Evolutionary conservation across 1,140 invertebrate genomes (phyloP).

Genomic region (Drosophila leontia): DNA sequence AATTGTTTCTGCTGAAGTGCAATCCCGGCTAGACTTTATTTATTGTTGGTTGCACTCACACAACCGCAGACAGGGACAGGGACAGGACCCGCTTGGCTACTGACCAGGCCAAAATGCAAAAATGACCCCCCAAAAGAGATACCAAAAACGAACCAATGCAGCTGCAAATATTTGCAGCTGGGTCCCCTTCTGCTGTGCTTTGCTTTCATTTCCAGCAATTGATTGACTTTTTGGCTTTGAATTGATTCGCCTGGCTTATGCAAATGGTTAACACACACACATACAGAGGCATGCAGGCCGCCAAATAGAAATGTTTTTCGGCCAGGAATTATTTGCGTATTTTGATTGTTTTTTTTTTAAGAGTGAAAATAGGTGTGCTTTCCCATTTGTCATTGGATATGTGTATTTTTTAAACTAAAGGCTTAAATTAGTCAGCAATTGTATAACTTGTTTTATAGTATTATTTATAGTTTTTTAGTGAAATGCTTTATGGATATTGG

Average conservation of each 20-base stretch:
- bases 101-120: conserved; percentile 33
- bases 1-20: conserved; percentile 72
- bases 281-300: not conserved
- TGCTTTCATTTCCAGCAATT: conserved; percentile 62
- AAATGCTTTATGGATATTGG: not conserved
- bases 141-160: conserved; percentile 16
- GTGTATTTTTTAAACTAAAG: conserved; percentile 6
- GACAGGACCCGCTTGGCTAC: conserved; percentile 14
- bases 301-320: conserved; percentile 41
- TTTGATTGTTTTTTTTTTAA: conserved; percentile 19
- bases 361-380: conserved; percentile 1
- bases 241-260: conserved; percentile 64
- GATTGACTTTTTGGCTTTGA: conserved; percentile 77
- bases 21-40: conserved; percentile 74
- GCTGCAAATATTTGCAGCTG: conserved; percentile 40
- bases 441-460: not conserved
- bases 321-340: conserved; percentile 34
- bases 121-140: conserved; percentile 10
- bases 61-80: conserved; percentile 10
- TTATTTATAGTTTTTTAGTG: not conserved
- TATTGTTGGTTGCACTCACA: conserved; percentile 59
- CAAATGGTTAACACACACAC: conserved; percentile 44
- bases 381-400: conserved; percentile 5
- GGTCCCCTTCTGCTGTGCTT: conserved; percentile 13
- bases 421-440: conserved; percentile 15